phyloP scores from a whole-genome alignment of 2,113 vertebrate species.

The Mus spicilegus region DNA sequence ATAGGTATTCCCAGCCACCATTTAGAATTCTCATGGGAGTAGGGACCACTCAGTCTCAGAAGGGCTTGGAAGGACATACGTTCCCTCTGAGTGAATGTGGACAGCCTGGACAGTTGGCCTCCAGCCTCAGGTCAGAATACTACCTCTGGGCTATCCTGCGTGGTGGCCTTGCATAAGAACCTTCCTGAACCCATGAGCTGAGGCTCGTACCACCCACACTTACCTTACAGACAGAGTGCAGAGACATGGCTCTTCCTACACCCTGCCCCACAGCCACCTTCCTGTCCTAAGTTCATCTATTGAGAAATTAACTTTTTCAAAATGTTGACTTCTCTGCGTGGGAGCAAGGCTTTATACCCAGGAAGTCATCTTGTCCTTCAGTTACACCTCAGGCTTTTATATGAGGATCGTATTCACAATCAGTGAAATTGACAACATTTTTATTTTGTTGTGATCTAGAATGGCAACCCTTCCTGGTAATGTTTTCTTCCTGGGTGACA shows the following conservation, averaged over 20 bases:
- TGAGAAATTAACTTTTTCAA: background rate
- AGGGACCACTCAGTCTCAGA: background rate
- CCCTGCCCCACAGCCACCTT: background rate
- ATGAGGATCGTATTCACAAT: background rate
- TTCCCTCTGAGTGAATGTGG: background rate
- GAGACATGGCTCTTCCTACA: background rate
- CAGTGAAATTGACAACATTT: background rate
- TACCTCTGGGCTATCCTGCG: background rate
- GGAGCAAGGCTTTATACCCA: background rate
- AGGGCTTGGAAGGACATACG: background rate
- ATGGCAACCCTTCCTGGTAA: background rate
- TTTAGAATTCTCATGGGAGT: background rate
- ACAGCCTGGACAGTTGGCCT: background rate
- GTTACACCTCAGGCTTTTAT: background rate
- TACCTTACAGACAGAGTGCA: background rate
- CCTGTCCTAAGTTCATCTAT: background rate
- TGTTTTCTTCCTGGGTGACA: background rate
- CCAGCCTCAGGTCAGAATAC: background rate
- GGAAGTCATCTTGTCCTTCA: background rate
- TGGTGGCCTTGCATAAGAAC: background rate
- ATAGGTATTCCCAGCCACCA: background rate
- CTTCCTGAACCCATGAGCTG: background rate
- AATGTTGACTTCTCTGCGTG: background rate
- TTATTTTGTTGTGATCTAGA: background rate
- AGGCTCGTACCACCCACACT: background rate